These are phyloP conservation scores for Camptogramma bilineatum DNA, from an alignment of 2,888 invertebrate species.

Conservation along the genomic window DNA sequence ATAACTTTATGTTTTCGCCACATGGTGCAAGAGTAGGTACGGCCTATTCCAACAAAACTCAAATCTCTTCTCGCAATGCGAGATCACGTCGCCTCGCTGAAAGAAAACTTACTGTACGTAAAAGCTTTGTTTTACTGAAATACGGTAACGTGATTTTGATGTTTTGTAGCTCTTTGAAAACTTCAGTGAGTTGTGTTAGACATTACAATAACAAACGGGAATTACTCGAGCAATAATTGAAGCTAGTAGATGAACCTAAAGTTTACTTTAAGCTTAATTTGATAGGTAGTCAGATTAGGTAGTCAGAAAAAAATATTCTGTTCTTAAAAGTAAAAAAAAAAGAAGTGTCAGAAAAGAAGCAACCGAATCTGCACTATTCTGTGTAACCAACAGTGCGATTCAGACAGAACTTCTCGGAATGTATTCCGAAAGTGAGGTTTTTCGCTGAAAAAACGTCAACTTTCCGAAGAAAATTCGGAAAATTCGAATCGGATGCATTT, in stretches of 20 bases:
- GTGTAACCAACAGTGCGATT: too few relatives aligned
- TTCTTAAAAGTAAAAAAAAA: too few relatives aligned
- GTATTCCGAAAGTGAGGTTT: too few relatives aligned
- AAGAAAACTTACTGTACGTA: slow-evolving; percentile 37
- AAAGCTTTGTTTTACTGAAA: neutral
- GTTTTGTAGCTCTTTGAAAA: neutral
- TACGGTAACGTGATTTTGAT: neutral
- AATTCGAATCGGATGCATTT: too few relatives aligned
- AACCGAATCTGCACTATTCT: too few relatives aligned
- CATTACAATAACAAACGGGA: neutral
- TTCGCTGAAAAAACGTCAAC: too few relatives aligned
- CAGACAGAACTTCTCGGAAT: too few relatives aligned
- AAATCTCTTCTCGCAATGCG: slow-evolving; percentile 39
- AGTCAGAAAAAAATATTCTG: too few relatives aligned
- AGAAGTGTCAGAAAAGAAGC: too few relatives aligned
- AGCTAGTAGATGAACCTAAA: neutral
- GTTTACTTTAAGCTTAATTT: too few relatives aligned
- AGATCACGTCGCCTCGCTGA: slow-evolving; percentile 37
- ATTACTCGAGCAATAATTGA: neutral
- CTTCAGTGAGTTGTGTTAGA: neutral
- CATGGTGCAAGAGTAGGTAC: slow-evolving; percentile 41
- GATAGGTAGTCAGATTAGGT: too few relatives aligned
- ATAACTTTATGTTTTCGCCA: slow-evolving; percentile 53
- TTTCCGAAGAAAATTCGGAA: too few relatives aligned
- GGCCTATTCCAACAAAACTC: slow-evolving; percentile 35